Conservation (phyloP, 2,113 vertebrate species). For the Rafetus swinhoei region DNA sequence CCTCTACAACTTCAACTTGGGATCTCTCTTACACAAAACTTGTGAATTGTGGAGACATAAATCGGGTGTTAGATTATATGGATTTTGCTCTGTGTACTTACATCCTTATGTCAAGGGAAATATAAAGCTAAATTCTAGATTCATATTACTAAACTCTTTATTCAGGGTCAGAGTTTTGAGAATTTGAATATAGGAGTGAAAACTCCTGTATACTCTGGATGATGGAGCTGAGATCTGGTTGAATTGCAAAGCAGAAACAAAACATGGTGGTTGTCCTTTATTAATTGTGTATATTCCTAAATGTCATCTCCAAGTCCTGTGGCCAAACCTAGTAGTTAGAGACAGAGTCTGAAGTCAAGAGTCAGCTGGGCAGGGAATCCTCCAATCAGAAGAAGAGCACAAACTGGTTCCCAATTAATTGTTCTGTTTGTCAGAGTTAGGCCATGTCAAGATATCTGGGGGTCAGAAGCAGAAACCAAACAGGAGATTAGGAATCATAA, state of each 20-base stretch:
- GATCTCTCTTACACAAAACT: constrained; percentile 36
- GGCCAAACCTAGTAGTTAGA: background rate
- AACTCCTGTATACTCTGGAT: constrained; percentile 61
- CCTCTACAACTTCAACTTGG: constrained; percentile 6
- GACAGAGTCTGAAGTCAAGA: background rate
- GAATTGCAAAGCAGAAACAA: constrained; percentile 27
- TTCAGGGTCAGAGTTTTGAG: constrained; percentile 40
- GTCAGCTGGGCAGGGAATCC: background rate
- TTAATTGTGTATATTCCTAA: background rate
- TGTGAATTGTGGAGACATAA: constrained; percentile 33
- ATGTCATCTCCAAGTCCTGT: background rate
- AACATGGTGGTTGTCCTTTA: constrained; percentile 18
- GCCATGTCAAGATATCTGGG: background rate
- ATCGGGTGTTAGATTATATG: constrained; percentile 42
- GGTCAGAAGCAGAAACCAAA: background rate
- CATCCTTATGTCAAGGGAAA: background rate
- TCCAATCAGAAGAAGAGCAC: too few species aligned
- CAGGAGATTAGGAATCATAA: background rate
- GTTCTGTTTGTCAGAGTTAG: too few species aligned
- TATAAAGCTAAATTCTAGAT: constrained; percentile 37
- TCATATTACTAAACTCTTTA: constrained; percentile 48
- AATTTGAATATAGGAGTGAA: constrained; percentile 54
- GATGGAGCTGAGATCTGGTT: constrained; percentile 32
- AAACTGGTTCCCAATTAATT: too few species aligned
- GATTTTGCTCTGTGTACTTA: constrained; percentile 38